These are phyloP conservation scores for Sapayoa aenigma DNA, from an alignment of 2,113 vertebrate genomes.

Conservation along the genomic window DNA sequence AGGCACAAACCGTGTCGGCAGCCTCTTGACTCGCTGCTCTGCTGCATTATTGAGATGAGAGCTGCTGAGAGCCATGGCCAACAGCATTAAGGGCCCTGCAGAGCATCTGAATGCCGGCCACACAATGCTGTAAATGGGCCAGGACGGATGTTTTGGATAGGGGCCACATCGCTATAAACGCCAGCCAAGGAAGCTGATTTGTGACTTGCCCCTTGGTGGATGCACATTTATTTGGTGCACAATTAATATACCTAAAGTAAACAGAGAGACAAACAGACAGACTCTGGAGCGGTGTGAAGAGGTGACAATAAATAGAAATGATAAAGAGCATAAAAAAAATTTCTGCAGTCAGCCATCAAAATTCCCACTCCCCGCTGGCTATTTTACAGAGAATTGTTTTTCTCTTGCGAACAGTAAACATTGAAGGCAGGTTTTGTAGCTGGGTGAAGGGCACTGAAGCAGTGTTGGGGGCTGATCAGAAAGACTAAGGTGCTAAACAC, in stretches of 20 bases:
- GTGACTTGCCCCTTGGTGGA: not conserved
- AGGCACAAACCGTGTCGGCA: not conserved
- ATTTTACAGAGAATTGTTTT: constrained; percentile 19
- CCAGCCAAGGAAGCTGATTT: not conserved
- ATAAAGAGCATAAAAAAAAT: not conserved
- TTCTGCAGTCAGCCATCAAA: constrained; percentile 1
- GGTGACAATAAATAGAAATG: not conserved
- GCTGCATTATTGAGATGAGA: constrained; percentile 7
- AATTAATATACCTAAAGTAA: constrained; percentile 16
- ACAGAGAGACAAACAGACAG: not conserved
- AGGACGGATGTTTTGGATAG: not conserved
- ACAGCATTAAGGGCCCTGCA: not conserved
- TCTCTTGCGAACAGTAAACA: not conserved
- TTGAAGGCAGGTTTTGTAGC: not conserved
- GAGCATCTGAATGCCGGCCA: not conserved
- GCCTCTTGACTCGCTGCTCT: not conserved
- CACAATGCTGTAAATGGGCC: not conserved
- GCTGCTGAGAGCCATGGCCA: not conserved
- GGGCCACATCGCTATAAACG: not conserved
- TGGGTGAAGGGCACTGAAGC: not conserved
- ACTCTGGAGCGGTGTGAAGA: not conserved
- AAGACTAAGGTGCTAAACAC: not conserved
- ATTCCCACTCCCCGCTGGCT: not conserved
- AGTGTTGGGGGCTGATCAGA: not conserved
- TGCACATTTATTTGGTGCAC: not conserved